phyloP scores from a whole-genome alignment of 2,113 vertebrate species.

The Leptobrachium ailaonicum region DNA sequence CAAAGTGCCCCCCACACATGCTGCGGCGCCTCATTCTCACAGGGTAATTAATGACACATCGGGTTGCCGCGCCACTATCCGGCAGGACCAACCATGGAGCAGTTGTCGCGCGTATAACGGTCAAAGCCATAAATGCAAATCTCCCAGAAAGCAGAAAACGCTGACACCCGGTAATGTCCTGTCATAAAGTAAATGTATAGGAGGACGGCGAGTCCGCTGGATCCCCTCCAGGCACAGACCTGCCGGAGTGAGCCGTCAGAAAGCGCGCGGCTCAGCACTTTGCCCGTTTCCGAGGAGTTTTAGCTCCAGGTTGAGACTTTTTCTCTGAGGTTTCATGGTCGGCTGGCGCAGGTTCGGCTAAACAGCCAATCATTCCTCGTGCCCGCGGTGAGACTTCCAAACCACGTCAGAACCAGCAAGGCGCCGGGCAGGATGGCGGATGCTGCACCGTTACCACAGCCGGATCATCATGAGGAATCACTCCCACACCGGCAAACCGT shows the following conservation, averaged over 20 bases:
- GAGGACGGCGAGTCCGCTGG: not conserved
- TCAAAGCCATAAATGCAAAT: not conserved
- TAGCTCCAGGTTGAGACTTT: not conserved
- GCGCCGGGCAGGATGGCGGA: slow-evolving; percentile 27
- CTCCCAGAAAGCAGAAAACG: too few relatives aligned
- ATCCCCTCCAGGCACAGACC: not conserved
- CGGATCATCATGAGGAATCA: too few relatives aligned
- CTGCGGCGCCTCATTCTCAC: too few relatives aligned
- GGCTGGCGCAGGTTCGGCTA: slow-evolving; percentile 49
- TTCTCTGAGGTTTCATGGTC: slow-evolving; percentile 53
- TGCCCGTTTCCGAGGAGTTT: not conserved
- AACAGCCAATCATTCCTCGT: slow-evolving; percentile 41
- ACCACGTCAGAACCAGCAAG: slow-evolving; percentile 52
- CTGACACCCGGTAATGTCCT: not conserved
- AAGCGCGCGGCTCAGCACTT: too few relatives aligned
- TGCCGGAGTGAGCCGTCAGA: not conserved
- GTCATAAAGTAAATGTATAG: not conserved
- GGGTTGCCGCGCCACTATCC: too few relatives aligned
- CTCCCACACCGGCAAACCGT: too few relatives aligned
- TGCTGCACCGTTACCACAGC: not conserved
- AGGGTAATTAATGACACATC: too few relatives aligned
- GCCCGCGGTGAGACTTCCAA: slow-evolving; percentile 48
- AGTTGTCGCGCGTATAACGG: not conserved
- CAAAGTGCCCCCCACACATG: too few relatives aligned
- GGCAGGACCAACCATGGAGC: not conserved